phyloP scores from a whole-genome alignment of 92 coral and sea anemone genomes.

The Anthopleura xanthogrammica region DNA sequence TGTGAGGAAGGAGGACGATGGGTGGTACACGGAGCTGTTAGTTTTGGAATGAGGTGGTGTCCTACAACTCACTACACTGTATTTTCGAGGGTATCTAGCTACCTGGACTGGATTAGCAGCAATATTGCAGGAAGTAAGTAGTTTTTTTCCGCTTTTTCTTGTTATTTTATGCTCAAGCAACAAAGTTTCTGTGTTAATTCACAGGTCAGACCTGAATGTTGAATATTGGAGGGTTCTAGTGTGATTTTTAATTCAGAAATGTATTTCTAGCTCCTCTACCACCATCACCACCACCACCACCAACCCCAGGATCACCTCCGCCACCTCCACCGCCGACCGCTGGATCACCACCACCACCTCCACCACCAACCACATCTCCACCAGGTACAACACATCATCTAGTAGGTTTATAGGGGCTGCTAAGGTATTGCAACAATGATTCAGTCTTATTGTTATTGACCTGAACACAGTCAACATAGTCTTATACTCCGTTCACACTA shows the following conservation, averaged over 20 bases:
- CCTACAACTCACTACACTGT: conserved; percentile 68
- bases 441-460: neutral
- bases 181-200: too few relatives aligned
- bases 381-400: conserved; percentile 10
- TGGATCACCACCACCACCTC: conserved; percentile 15
- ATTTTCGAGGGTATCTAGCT: conserved; percentile 52
- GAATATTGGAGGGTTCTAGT: neutral
- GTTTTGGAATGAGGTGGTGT: conserved; percentile 58
- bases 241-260: neutral
- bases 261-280: conserved; percentile 16
- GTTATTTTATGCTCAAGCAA: too few relatives aligned
- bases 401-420: neutral
- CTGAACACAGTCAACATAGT: too few relatives aligned
- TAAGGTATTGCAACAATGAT: too few relatives aligned
- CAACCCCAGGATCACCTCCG: conserved; percentile 7
- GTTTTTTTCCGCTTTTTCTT: neutral
- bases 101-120: conserved; percentile 48
- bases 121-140: conserved; percentile 44
- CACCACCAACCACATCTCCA: conserved; percentile 31
- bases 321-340: conserved; percentile 9
- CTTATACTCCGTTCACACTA: too few relatives aligned
- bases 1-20: conserved; percentile 66
- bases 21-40: conserved; percentile 77
- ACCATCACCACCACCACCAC: conserved; percentile 24
- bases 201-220: too few relatives aligned